phyloP scores from a whole-genome alignment of 2,797 vertebrate species.

The Eurystomus glaucurus region DNA sequence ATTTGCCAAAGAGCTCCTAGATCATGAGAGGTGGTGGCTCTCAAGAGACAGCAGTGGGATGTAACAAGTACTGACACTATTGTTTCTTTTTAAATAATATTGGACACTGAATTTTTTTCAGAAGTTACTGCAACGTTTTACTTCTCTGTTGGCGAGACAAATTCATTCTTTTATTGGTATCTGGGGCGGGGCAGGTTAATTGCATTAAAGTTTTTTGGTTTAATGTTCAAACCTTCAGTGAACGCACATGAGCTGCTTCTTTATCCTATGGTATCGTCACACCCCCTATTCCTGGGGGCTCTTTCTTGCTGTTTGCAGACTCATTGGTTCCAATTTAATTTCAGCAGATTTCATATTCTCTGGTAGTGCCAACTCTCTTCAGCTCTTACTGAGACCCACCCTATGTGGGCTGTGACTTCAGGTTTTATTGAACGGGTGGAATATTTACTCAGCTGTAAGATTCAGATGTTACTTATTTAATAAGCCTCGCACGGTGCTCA shows the following conservation, averaged over 20 bases:
- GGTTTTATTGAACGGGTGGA: slow-evolving; percentile 23
- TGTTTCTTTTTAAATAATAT: neutral
- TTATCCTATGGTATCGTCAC: neutral
- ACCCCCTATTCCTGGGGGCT: neutral
- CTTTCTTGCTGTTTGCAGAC: neutral
- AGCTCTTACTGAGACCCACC: neutral
- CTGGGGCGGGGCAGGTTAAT: neutral
- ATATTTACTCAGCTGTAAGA: neutral
- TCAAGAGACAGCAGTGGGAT: neutral
- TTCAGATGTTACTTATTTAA: neutral
- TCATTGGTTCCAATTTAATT: neutral
- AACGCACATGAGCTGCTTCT: slow-evolving; percentile 18
- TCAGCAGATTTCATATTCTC: neutral
- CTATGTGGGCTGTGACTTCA: neutral
- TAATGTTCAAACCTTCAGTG: neutral
- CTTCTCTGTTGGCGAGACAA: neutral
- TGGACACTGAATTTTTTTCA: neutral
- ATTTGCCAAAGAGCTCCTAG: neutral
- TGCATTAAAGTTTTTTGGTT: neutral
- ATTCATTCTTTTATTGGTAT: neutral
- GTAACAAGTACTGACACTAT: neutral
- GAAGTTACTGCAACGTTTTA: neutral
- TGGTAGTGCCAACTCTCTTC: neutral
- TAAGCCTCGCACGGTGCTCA: neutral
- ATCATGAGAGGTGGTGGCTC: neutral